These are phyloP conservation scores for Drosophila histrio DNA, from an alignment of 2,888 invertebrate species.

Conservation along the genomic window DNA sequence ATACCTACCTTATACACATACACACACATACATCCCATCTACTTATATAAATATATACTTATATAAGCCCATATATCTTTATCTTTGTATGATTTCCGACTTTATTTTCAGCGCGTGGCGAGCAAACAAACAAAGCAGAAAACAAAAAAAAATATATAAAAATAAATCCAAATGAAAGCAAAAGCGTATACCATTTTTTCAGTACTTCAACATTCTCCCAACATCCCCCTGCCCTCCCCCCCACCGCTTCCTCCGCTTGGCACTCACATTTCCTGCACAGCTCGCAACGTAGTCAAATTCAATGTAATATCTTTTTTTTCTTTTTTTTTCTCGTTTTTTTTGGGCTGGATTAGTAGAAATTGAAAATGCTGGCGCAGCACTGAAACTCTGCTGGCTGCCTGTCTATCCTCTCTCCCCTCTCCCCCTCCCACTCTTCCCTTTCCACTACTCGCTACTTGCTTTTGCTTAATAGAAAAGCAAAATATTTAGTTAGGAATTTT, in stretches of 20 bases:
- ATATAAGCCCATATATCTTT: constrained; percentile 12
- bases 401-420: neutral
- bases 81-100: constrained; percentile 43
- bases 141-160: constrained; percentile 11
- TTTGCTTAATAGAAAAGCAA: constrained; percentile 56
- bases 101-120: constrained; percentile 44
- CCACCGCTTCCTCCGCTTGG: neutral
- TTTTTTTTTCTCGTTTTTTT: constrained; percentile 7
- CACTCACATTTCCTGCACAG: constrained; percentile 11
- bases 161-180: constrained; percentile 32
- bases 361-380: constrained; percentile 43
- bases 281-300: constrained; percentile 49
- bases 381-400: constrained; percentile 5
- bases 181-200: constrained; percentile 36
- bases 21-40: neutral
- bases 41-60: neutral
- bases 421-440: neutral
- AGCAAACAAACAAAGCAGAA: constrained; percentile 27
- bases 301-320: constrained; percentile 50
- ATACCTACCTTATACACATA: neutral
- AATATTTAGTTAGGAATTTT: constrained; percentile 68
- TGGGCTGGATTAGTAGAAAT: constrained; percentile 62
- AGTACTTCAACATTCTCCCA: neutral
- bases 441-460: neutral
- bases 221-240: neutral